Percentiles rank a stretch among this genome's conserved stretches.
These are phyloP conservation scores for Tuta absoluta DNA, from an alignment of 2,888 invertebrate genomes.

Conservation along the genomic window DNA sequence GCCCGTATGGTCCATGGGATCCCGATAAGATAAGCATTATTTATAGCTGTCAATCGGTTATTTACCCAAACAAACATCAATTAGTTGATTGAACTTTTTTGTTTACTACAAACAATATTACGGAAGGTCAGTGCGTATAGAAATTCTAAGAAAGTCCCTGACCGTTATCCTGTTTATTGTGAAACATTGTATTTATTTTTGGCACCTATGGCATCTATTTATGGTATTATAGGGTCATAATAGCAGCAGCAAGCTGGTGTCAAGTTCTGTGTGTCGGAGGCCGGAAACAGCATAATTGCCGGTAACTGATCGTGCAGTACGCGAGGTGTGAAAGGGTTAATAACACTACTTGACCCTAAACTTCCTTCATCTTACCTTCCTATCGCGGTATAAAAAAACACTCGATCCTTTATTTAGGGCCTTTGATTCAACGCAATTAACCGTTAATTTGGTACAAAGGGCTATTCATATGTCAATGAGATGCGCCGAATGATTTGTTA, in stretches of 20 bases:
- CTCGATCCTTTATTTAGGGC: slow-evolving; percentile 20
- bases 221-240: background rate
- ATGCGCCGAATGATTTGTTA: slow-evolving; percentile 15
- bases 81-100: slow-evolving; percentile 8
- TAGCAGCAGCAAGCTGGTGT: slow-evolving; percentile 41
- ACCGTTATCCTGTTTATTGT: slow-evolving; percentile 12
- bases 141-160: background rate
- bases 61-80: slow-evolving; percentile 29
- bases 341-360: slow-evolving; percentile 74
- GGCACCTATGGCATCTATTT: background rate
- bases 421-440: slow-evolving; percentile 29
- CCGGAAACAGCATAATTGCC: slow-evolving; percentile 73
- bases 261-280: slow-evolving; percentile 50
- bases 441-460: slow-evolving; percentile 24
- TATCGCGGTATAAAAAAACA: slow-evolving; percentile 12
- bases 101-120: background rate
- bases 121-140: background rate
- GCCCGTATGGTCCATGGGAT: slow-evolving; percentile 47
- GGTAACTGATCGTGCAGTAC: slow-evolving; percentile 73
- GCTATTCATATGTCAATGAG: slow-evolving; percentile 13
- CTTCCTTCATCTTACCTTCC: slow-evolving; percentile 51
- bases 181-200: background rate
- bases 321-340: slow-evolving; percentile 77
- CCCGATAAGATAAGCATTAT: slow-evolving; percentile 74
- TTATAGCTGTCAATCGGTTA: slow-evolving; percentile 58